phyloP scores from a whole-genome alignment of 2,113 vertebrate species.

The Neofelis nebulosa region DNA sequence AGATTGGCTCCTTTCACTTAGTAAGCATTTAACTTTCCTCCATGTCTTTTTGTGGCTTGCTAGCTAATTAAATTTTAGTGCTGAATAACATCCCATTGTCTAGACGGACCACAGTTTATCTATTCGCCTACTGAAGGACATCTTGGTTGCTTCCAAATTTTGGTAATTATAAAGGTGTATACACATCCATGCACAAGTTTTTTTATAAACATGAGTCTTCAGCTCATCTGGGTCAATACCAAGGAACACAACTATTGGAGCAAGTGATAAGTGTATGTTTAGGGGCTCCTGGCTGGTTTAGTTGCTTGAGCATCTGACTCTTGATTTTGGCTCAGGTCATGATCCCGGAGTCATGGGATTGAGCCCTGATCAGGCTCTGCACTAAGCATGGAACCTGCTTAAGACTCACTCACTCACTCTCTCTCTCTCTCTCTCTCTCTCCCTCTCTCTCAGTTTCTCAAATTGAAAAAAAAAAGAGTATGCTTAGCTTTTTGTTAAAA shows the following conservation, averaged over 20 bases:
- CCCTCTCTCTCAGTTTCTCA: too few species aligned
- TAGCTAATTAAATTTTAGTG: background rate
- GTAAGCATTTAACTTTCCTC: too few species aligned
- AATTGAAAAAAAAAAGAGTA: too few species aligned
- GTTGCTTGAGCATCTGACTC: too few species aligned
- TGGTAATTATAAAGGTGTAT: background rate
- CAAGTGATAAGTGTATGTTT: background rate
- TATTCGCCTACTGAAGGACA: too few species aligned
- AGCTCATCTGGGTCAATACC: background rate
- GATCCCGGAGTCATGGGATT: too few species aligned
- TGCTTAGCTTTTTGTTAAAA: background rate
- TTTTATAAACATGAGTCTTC: background rate
- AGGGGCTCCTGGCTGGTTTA: too few species aligned
- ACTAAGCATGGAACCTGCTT: too few species aligned
- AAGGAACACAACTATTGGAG: too few species aligned
- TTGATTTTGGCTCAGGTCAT: too few species aligned
- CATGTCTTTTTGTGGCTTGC: accelerated
- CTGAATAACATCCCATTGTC: background rate
- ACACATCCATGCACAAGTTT: background rate
- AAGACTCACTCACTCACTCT: too few species aligned
- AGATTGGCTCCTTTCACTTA: accelerated
- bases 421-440: too few species aligned
- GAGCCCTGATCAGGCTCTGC: background rate
- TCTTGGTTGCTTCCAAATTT: background rate
- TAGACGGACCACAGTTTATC: background rate